These are phyloP conservation scores for Drosophila neotestacea DNA, from an alignment of 2,888 invertebrate species.

Conservation along the genomic window DNA sequence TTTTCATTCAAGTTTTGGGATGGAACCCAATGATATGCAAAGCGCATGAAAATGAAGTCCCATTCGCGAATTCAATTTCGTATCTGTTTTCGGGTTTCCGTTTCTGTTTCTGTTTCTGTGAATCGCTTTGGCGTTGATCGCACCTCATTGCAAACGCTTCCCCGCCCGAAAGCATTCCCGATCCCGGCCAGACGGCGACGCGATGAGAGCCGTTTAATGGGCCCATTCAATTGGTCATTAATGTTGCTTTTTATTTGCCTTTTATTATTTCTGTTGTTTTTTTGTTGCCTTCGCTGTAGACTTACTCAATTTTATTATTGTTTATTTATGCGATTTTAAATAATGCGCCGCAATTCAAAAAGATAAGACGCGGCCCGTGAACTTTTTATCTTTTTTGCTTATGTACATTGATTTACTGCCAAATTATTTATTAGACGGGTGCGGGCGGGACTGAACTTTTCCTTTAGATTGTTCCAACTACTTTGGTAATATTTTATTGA, in stretches of 20 bases:
- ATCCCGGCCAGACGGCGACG: constrained; percentile 45
- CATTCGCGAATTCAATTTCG: constrained; percentile 54
- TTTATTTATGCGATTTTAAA: constrained; percentile 82
- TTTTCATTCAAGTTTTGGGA: constrained; percentile 51
- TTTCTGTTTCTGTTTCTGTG: constrained; percentile 20
- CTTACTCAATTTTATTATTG: constrained; percentile 78
- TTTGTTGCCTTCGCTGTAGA: constrained; percentile 43
- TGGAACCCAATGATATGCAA: constrained; percentile 71
- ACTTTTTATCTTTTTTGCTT: constrained; percentile 37
- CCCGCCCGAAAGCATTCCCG: constrained; percentile 10
- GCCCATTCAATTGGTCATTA: constrained; percentile 83
- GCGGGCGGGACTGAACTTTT: constrained; percentile 27
- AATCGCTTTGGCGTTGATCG: constrained; percentile 44
- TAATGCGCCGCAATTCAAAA: constrained; percentile 73
- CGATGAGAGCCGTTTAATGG: constrained; percentile 75
- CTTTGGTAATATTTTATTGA: constrained; percentile 49
- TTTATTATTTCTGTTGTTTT: constrained; percentile 55
- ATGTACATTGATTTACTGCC: constrained; percentile 67
- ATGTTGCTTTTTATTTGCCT: constrained; percentile 83
- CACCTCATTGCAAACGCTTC: constrained; percentile 53
- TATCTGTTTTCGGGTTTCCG: constrained; percentile 13
- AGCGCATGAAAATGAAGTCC: constrained; percentile 56
- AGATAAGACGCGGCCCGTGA: constrained; percentile 69
- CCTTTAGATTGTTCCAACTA: constrained; percentile 34
- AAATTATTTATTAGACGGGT: constrained; percentile 69